These are phyloP conservation scores for Epinephelus lanceolatus DNA, from an alignment of 2,113 vertebrate genomes.

Conservation along the genomic window DNA sequence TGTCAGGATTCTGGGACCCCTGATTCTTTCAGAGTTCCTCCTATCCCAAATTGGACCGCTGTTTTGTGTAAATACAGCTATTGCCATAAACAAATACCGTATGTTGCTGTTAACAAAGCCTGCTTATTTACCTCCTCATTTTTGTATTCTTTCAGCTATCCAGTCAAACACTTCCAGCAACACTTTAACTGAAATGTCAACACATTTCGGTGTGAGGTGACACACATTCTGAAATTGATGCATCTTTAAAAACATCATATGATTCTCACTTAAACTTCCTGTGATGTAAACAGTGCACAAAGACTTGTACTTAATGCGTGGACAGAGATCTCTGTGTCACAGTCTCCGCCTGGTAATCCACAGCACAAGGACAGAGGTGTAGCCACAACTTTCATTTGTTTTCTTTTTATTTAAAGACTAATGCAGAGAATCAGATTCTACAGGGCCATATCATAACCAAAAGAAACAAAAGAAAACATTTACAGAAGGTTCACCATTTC, in stretches of 20 bases:
- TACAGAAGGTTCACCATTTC: slow-evolving; percentile 81
- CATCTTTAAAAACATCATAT: neutral
- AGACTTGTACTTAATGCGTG: neutral
- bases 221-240: neutral
- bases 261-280: neutral
- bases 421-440: slow-evolving; percentile 86
- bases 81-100: too few relatives aligned
- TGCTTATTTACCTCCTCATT: neutral
- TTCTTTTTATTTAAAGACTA: slow-evolving; percentile 87
- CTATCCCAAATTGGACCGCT: neutral
- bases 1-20: neutral
- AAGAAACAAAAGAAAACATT: slow-evolving; percentile 82
- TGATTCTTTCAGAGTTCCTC: neutral
- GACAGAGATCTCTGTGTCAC: neutral
- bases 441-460: slow-evolving; percentile 85
- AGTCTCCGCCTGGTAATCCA: neutral
- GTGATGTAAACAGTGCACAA: neutral
- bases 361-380: slow-evolving; percentile 42
- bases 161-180: neutral
- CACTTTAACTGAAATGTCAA: neutral
- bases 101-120: neutral
- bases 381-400: slow-evolving; percentile 66
- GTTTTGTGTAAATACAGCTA: neutral
- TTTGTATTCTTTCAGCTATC: neutral
- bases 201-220: neutral